Conservation (phyloP, 2,888 invertebrate species). For the Glyphotaelius pellucidus region DNA sequence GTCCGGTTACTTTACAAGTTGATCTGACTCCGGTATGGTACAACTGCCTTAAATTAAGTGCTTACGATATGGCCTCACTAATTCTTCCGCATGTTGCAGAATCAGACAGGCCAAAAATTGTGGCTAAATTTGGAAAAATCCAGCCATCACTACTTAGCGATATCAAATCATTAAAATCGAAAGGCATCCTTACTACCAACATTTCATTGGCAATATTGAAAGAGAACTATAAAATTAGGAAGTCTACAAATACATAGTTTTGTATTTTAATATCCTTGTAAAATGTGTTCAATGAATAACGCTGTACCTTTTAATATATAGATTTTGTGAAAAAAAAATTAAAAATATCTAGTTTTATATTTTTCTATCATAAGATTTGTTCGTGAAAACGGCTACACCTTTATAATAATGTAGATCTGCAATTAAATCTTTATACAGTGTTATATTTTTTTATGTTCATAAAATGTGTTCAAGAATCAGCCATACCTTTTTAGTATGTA, state of each 20-base stretch:
- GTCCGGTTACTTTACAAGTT: slow-evolving; percentile 74
- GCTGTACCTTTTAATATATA: background rate
- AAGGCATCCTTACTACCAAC: slow-evolving; percentile 61
- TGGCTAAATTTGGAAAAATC: slow-evolving; percentile 73
- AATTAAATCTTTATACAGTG: background rate
- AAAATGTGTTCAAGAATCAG: background rate
- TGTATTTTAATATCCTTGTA: background rate
- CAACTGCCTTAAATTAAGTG: slow-evolving; percentile 74
- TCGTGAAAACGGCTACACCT: too few species aligned
- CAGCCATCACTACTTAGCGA: slow-evolving; percentile 68
- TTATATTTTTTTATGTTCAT: background rate
- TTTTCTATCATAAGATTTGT: too few species aligned
- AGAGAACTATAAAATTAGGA: slow-evolving; percentile 47
- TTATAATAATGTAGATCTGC: background rate
- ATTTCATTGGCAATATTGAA: slow-evolving; percentile 62
- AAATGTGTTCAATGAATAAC: background rate
- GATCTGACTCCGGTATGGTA: slow-evolving; percentile 76
- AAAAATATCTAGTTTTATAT: too few species aligned
- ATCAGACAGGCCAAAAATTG: slow-evolving; percentile 71
- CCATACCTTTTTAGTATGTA: background rate
- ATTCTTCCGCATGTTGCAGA: slow-evolving; percentile 74
- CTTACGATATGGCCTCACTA: slow-evolving; percentile 74
- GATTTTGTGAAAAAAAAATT: too few species aligned
- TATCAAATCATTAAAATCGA: slow-evolving; percentile 61
- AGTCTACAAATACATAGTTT: background rate